Evolutionary conservation across 1,140 invertebrate genomes (phyloP).

Genomic region (Halictus rubicundus): DNA sequence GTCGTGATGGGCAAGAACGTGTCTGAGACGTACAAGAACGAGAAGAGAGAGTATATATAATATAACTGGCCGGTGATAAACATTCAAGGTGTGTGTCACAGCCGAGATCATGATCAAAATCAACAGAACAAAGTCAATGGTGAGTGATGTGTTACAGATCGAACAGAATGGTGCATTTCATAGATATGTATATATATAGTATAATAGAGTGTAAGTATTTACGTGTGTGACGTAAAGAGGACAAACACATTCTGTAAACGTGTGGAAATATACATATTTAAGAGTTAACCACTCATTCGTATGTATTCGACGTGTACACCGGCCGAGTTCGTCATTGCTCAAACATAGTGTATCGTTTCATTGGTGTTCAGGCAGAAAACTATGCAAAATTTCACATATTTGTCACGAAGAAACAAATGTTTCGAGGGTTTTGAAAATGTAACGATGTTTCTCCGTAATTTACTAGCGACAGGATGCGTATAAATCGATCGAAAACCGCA

Average conservation of each 20-base stretch:
- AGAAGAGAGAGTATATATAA: slow-evolving; percentile 58
- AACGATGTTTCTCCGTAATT: too few species aligned
- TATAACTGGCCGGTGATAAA: slow-evolving; percentile 53
- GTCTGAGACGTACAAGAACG: slow-evolving; percentile 68
- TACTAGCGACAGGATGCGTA: too few species aligned
- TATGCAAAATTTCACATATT: too few species aligned
- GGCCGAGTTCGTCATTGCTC: not conserved
- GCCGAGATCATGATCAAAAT: slow-evolving; percentile 48
- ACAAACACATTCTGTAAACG: slow-evolving; percentile 50
- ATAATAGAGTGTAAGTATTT: slow-evolving; percentile 23
- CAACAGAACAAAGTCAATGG: slow-evolving; percentile 10
- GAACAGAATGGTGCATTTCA: slow-evolving; percentile 2
- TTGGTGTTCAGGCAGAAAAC: too few species aligned
- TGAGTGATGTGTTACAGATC: slow-evolving; percentile 2
- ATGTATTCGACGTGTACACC: slow-evolving; percentile 19
- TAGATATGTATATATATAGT: not conserved
- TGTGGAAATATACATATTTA: slow-evolving; percentile 49
- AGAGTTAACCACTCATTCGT: slow-evolving; percentile 35
- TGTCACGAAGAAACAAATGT: too few species aligned
- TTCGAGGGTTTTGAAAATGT: too few species aligned
- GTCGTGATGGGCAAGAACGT: slow-evolving; percentile 68
- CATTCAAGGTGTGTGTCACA: slow-evolving; percentile 57
- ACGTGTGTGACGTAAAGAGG: slow-evolving; percentile 20
- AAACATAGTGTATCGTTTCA: not conserved
- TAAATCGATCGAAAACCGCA: too few species aligned